phyloP scores from a whole-genome alignment of 2,797 vertebrate genomes.

The Podarcis lilfordi region DNA sequence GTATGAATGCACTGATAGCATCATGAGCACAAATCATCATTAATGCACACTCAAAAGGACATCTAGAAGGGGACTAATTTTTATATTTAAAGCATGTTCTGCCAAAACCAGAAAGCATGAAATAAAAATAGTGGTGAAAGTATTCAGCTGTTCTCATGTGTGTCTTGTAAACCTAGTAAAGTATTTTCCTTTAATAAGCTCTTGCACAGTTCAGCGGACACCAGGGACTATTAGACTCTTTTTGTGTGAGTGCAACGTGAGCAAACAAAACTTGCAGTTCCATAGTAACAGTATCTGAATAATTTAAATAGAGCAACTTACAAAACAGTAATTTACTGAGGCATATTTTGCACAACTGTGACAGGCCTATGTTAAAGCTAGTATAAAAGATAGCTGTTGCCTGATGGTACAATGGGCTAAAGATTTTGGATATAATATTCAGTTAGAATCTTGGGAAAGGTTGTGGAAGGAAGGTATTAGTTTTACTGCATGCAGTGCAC shows the following conservation, averaged over 20 bases:
- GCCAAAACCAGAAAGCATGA: not conserved
- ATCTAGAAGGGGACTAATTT: not conserved
- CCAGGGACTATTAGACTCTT: constrained; percentile 54
- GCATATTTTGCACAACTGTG: constrained; percentile 14
- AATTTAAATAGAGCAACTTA: constrained; percentile 45
- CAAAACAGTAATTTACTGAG: constrained; percentile 52
- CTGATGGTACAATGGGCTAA: not conserved
- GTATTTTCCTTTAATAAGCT: constrained; percentile 65
- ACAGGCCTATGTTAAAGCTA: constrained; percentile 29
- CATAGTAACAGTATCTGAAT: constrained; percentile 51
- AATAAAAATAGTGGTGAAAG: not conserved
- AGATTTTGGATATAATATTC: too few relatives aligned
- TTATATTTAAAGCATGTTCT: constrained; percentile 11
- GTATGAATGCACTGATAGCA: too few relatives aligned
- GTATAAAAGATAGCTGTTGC: not conserved
- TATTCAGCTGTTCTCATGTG: not conserved
- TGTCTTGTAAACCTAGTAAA: not conserved
- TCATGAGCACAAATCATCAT: too few relatives aligned
- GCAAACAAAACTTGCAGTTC: constrained; percentile 57
- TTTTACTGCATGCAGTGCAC: too few relatives aligned
- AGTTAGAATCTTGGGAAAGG: too few relatives aligned
- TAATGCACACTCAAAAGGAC: too few relatives aligned
- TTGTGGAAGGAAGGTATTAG: too few relatives aligned
- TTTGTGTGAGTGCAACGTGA: constrained; percentile 3
- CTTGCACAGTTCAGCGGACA: constrained; percentile 51